A percentile compares a stretch with the other conserved stretches of the same genome.
Evolutionary conservation across 2,113 vertebrate genomes (phyloP).

Genomic region (Tichodroma muraria): DNA sequence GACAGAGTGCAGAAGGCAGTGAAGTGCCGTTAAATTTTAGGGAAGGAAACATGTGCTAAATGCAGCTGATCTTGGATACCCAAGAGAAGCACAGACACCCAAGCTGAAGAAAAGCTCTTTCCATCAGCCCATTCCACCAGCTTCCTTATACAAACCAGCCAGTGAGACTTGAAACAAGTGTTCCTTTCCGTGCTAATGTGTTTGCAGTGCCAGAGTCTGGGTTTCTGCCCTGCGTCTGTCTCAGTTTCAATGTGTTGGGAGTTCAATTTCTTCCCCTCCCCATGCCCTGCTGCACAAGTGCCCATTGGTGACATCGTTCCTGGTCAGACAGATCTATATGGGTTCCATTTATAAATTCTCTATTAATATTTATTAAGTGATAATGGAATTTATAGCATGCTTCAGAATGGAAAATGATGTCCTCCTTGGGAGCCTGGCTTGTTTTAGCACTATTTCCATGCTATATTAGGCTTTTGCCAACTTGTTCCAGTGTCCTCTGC

Average conservation of each 20-base stretch:
- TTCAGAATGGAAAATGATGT: conserved; percentile 49
- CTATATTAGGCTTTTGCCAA: conserved; percentile 34
- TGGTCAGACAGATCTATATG: conserved; percentile 12
- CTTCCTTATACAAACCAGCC: not conserved
- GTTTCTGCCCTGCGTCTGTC: not conserved
- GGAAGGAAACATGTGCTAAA: not conserved
- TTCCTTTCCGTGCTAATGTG: not conserved
- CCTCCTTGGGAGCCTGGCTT: conserved; percentile 8
- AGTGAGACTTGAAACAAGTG: not conserved
- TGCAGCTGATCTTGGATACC: not conserved
- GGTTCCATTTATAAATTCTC: conserved; percentile 52
- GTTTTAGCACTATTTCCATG: conserved; percentile 36
- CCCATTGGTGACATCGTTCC: conserved; percentile 8
- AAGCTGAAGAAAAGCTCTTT: not conserved
- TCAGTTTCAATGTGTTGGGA: not conserved
- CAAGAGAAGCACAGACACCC: not conserved
- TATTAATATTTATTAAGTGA: conserved; percentile 68
- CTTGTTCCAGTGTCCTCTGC: conserved; percentile 2
- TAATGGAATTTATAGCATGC: conserved; percentile 55
- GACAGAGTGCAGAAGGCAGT: not conserved
- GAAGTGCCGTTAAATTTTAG: not conserved
- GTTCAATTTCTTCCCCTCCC: not conserved
- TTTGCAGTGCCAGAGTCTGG: not conserved
- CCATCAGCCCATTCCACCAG: not conserved
- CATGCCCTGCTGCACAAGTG: not conserved